These are phyloP conservation scores for Hylomyscus alleni DNA, from an alignment of 2,797 vertebrate genomes.

Conservation along the genomic window DNA sequence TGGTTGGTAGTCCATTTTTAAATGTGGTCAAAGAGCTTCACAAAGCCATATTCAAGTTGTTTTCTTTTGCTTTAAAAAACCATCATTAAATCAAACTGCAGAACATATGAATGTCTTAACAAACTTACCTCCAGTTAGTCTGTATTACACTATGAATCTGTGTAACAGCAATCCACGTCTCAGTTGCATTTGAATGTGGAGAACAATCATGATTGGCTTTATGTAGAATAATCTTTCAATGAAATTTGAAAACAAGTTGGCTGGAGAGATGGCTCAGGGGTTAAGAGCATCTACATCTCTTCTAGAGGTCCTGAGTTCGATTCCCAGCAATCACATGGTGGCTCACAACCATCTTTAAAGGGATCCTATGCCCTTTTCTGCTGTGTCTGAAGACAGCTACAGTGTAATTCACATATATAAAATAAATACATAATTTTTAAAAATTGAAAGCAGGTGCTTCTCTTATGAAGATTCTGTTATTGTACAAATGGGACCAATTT, in stretches of 20 bases:
- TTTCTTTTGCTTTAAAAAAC: conserved; percentile 52
- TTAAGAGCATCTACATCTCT: too few species aligned
- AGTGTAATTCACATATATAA: too few species aligned
- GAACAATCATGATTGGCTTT: not conserved
- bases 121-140: not conserved
- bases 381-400: too few species aligned
- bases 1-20: not conserved
- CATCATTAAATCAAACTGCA: not conserved
- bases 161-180: not conserved
- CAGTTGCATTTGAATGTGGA: not conserved
- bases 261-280: too few species aligned
- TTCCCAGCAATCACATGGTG: too few species aligned
- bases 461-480: conserved; percentile 36
- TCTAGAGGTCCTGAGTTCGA: too few species aligned
- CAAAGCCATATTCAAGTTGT: not conserved
- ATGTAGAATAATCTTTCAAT: conserved; percentile 8
- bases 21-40: not conserved
- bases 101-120: conserved; percentile 7
- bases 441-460: not conserved
- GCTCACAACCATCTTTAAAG: too few species aligned
- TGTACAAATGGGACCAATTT: conserved; percentile 29
- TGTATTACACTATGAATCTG: not conserved
- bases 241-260: not conserved
- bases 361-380: too few species aligned
- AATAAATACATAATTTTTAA: too few species aligned